Conservation (phyloP, 35 echinoderm and acorn worm species). For the Holothuria glaberrima region DNA sequence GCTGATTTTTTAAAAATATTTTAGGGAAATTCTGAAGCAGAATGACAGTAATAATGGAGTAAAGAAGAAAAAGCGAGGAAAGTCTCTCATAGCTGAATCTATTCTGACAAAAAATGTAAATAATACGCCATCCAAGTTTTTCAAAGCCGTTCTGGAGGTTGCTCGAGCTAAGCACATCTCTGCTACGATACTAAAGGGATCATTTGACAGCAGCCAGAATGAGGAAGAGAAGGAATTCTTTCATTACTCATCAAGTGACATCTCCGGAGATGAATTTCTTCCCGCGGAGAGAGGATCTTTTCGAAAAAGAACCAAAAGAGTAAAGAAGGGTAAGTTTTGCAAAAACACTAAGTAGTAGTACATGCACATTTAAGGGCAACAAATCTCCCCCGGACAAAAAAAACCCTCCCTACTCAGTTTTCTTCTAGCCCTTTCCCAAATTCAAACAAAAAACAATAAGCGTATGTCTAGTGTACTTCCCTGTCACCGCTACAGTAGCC, state of each 20-base stretch:
- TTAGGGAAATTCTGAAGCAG: slow-evolving; percentile 92
- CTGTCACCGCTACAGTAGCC: no score
- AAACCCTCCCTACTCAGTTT: no score
- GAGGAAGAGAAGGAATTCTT: slow-evolving; percentile 37
- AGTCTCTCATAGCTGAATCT: slow-evolving; percentile 94
- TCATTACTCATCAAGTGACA: slow-evolving; percentile 81
- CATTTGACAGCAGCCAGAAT: slow-evolving; percentile 52
- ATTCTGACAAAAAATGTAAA: slow-evolving; percentile 68
- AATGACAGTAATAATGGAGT: slow-evolving; percentile 77
- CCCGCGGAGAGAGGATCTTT: slow-evolving; percentile 20
- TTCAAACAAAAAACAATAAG: no score
- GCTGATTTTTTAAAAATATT: not conserved
- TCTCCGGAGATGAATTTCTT: slow-evolving; percentile 68
- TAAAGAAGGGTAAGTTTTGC: not conserved
- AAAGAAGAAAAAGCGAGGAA: slow-evolving; percentile 89
- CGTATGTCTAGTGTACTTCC: no score
- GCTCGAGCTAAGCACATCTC: slow-evolving; percentile 74
- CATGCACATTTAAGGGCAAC: no score
- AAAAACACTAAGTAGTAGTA: no score
- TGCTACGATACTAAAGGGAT: slow-evolving; percentile 79
- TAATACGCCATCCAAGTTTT: slow-evolving; percentile 72
- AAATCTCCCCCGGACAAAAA: no score
- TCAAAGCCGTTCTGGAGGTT: slow-evolving; percentile 88
- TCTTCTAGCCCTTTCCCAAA: no score
- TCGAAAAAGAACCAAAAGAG: not conserved